Base-by-base conservation (phyloP, 2,113 vertebrate genomes). In the Lampris incognitus region DNA sequence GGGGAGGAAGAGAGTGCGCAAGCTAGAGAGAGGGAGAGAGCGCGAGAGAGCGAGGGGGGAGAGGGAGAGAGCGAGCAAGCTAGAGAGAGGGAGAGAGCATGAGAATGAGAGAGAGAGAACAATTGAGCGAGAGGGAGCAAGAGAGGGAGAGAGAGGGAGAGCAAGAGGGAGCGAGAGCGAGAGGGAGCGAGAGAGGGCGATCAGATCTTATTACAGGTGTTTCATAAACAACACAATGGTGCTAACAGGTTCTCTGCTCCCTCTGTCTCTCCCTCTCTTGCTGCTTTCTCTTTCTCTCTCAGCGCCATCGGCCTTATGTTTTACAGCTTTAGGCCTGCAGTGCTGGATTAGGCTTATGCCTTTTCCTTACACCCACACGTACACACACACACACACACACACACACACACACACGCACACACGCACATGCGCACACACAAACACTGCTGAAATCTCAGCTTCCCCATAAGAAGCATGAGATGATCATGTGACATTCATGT, bases 171-270 rank as follows among this genome's bases (percentile, higher is more conserved):
- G 79, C 58, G 62, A 38, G 69, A 59, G 73, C 55, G 82, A 66
- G 74, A 54, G 13, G n/a, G 48, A 36, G 61, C 54, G 82, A 83
- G 78, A 48, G 65, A 62, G 75, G 73, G 54, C 69, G 80, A 84
- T 88, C 81, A 90, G 90, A 88, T 91, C 92, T 77, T 68, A 81
- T 91, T 93, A 88, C 90, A 91, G 87, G 87, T 92, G 90, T 91
- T 92, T 92, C 82, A 93, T 90, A 90, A 92, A 93, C 87, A 91
- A 78, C 87, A 93, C 87, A 91, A 90, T 87, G 88, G 84, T 72
- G 73, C 82, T 71, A 89, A 90, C 89, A 87, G 72, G 76, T 79
- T 74, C 86, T 62, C 46, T 66, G 9, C 71, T 57, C 57, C n/a
- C 59, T 60, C 51, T 64, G 70, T 69, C 65, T 59, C 40, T 55